A percentile compares a stretch with the other conserved stretches of the same genome.
Conservation (phyloP, 2,113 vertebrate genomes). For the Pogonocichla stellata region DNA sequence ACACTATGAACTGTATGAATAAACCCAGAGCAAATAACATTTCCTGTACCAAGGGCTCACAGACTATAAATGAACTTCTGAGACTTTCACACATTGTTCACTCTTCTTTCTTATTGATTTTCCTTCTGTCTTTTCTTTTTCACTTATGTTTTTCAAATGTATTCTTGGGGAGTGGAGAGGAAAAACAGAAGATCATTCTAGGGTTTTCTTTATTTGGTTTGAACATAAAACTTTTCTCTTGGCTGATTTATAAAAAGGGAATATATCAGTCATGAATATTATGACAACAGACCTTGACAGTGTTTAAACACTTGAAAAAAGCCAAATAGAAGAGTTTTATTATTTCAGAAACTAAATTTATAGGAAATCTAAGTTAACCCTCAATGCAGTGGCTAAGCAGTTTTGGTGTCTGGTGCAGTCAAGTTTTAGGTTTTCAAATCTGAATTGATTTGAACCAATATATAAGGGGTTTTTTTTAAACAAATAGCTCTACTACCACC, state of each 20-base stretch:
- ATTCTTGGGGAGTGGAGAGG: fast-evolving
- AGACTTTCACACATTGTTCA: not conserved
- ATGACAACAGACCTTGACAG: not conserved
- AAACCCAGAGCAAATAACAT: not conserved
- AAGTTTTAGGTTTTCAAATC: not conserved
- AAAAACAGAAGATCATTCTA: not conserved
- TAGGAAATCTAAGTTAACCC: not conserved
- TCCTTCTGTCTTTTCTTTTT: not conserved
- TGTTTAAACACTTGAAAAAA: not conserved
- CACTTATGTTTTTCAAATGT: not conserved
- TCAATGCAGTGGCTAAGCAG: not conserved
- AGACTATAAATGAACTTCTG: not conserved
- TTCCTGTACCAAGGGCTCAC: not conserved
- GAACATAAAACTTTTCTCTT: not conserved
- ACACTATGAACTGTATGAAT: not conserved
- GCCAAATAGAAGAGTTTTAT: not conserved
- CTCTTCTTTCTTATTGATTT: not conserved
- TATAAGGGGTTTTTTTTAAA: fast-evolving
- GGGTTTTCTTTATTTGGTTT: not conserved
- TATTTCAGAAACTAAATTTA: not conserved
- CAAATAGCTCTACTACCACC: not conserved
- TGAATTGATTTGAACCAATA: not conserved
- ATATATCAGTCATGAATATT: not conserved
- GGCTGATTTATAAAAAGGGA: not conserved
- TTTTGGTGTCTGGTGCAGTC: not conserved